Evolutionary conservation across 2,888 invertebrate genomes (phyloP), one percentile per base, ranked within the genome.

Genomic region (Mimas tiliae): DNA sequence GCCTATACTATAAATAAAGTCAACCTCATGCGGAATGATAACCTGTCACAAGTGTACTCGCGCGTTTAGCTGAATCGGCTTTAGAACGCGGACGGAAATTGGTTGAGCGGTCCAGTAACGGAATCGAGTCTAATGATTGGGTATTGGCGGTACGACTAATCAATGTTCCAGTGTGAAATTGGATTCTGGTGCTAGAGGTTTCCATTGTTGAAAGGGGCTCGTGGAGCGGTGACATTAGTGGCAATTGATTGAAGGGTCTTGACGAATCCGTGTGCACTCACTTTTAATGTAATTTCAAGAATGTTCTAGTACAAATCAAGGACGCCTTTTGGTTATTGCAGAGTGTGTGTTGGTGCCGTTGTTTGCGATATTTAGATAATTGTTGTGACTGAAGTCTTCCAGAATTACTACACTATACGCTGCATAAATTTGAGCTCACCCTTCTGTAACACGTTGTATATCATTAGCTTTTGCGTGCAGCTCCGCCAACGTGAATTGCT

Each of bases 121-220:
- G 66, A 67, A 63, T 63, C 64, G 64, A 58, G 47, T 48, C 65
- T 67, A 67, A 67, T 67, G 53, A 67, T 67, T 65, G 67, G 67
- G 53, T 66, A 66, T 65, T 65, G 65, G 65, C 65, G 65, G 65
- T 65, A 58, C 34, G 65, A 65, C 65, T 65, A 58, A 65, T 65
- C 65, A 65, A 65, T 65, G 65, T 58, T 65, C 65, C 58, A 65
- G 48, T 58, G 47, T 48, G 48, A 48, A 65, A 65, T 65, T 58
- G 58, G 55, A 65, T 65, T 58, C 58, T 65, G 65, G 47, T 55
- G 14, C 47, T 48, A 16, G 34, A 42, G 34, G 65, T 6, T 53
- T 16, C 55, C 21, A 65, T 65, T 65, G 65, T 65, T 55, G 48
- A 65, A 65, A 65, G 45, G 33, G 33, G 45, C 53, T 33, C 55